A percentile compares a stretch with the other conserved stretches of the same genome.
Conservation (phyloP, 2,888 invertebrate genomes). For the Polyommatus icarus region DNA sequence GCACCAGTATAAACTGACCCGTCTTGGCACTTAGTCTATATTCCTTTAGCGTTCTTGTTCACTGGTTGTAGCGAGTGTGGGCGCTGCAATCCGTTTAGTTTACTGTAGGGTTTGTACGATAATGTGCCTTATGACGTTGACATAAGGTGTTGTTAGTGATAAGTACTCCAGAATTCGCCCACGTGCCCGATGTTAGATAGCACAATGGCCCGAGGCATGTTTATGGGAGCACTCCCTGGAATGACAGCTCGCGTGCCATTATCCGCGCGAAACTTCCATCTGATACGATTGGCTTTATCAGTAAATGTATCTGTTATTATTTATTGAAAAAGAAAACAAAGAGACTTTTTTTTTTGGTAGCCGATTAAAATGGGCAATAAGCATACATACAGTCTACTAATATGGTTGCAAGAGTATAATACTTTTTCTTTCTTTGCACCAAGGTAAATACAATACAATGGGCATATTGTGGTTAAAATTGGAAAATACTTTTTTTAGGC, state of each 20-base stretch:
- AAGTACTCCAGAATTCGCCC: conserved; percentile 62
- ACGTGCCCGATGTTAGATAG: conserved; percentile 71
- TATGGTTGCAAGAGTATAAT: no score
- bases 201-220: conserved; percentile 66
- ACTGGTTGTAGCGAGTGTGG: conserved; percentile 63
- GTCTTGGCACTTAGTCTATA: not conserved
- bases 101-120: not conserved
- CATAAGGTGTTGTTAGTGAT: not conserved
- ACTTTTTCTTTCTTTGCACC: no score
- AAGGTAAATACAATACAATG: no score
- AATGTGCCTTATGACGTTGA: not conserved
- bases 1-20: not conserved
- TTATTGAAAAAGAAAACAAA: not conserved
- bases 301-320: not conserved
- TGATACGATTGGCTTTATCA: conserved; percentile 32
- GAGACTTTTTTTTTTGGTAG: not conserved
- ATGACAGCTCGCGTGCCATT: conserved; percentile 63
- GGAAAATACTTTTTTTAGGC: no score
- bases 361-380: not conserved
- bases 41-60: conserved; percentile 48
- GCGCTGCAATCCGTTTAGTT: conserved; percentile 50
- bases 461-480: no score
- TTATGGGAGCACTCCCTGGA: conserved; percentile 63
- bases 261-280: conserved; percentile 46
- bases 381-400: no score